Percentiles rank a stretch among this genome's conserved stretches.
phyloP scores from a whole-genome alignment of 2,797 vertebrate species.

The Staurois parvus region DNA sequence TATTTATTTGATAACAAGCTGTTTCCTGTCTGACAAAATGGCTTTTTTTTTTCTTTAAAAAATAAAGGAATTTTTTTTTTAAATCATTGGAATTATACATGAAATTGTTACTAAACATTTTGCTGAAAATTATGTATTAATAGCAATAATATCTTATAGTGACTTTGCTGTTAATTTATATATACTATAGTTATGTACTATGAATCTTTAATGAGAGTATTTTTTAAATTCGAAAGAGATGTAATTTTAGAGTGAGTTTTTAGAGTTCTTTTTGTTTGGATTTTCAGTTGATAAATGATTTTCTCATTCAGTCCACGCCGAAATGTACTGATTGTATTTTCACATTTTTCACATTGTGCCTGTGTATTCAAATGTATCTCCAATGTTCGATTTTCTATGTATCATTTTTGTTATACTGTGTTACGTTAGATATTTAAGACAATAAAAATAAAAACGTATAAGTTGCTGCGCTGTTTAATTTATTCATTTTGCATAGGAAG shows the following conservation, averaged over 20 bases:
- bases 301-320: background rate
- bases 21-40: background rate
- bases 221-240: background rate
- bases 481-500: background rate
- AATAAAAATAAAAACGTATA: constrained; percentile 25
- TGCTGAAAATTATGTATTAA: background rate
- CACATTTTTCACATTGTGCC: constrained; percentile 43
- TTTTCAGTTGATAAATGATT: background rate
- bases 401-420: constrained; percentile 21
- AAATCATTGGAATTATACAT: background rate
- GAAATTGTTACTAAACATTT: background rate
- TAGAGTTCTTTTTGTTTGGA: background rate
- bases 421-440: constrained; percentile 17
- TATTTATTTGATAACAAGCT: background rate
- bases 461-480: background rate
- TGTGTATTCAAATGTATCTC: constrained; percentile 24
- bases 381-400: background rate
- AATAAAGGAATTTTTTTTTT: too few species aligned
- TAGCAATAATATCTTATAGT: background rate
- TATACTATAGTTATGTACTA: background rate
- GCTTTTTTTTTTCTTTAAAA: background rate
- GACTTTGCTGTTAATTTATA: background rate
- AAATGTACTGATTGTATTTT: background rate
- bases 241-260: background rate
- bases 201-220: background rate